Evolutionary conservation across 30 jellyfish, hydroid and myxozoan genomes (phyloP).

Genomic region (Cassiopea xamachana): DNA sequence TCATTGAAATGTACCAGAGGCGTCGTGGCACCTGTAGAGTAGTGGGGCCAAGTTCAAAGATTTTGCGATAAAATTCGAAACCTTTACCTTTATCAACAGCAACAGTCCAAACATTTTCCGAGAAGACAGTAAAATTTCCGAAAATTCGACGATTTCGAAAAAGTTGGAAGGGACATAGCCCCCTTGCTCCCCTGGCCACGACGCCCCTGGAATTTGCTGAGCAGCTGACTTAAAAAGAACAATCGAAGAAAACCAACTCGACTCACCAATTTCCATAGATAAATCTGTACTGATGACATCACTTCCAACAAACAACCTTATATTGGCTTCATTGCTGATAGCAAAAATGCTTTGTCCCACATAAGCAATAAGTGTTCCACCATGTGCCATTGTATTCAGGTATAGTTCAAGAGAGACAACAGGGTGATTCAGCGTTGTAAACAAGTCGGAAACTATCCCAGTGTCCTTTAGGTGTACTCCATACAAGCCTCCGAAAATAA

Average conservation of each 20-base stretch:
- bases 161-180: too few relatives aligned
- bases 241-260: not conserved
- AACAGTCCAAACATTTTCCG: too few relatives aligned
- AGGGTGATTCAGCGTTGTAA: conserved; percentile 14
- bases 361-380: conserved; percentile 61
- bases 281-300: conserved; percentile 46
- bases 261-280: conserved; percentile 55
- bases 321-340: conserved; percentile 37
- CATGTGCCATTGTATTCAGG: conserved; percentile 38
- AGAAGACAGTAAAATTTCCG: too few relatives aligned
- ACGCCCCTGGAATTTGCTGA: too few relatives aligned
- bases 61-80: too few relatives aligned
- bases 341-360: conserved; percentile 41
- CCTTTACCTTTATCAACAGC: too few relatives aligned
- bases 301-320: conserved; percentile 47
- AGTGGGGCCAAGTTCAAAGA: too few relatives aligned
- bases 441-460: conserved; percentile 31
- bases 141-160: too few relatives aligned
- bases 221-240: too few relatives aligned
- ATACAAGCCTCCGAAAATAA: conserved; percentile 34
- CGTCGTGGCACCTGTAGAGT: too few relatives aligned
- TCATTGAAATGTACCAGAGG: too few relatives aligned
- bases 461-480: conserved; percentile 49
- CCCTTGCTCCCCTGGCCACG: too few relatives aligned
- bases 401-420: conserved; percentile 32